Percentiles rank a stretch among this genome's conserved stretches.
phyloP scores from a whole-genome alignment of 2,888 invertebrate genomes.

The Salticus scenicus region DNA sequence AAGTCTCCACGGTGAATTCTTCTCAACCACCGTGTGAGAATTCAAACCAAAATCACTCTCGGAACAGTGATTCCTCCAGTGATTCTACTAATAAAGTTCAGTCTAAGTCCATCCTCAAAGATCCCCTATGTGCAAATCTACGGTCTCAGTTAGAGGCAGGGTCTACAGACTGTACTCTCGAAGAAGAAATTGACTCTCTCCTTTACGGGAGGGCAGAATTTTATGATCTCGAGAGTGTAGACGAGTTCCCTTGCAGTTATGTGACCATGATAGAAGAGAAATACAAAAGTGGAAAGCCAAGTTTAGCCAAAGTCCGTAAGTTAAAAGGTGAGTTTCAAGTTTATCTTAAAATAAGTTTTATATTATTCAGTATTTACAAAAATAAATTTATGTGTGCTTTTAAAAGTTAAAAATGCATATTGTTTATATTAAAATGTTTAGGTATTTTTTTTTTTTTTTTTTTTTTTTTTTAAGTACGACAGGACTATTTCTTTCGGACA shows the following conservation, averaged over 20 bases:
- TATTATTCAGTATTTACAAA: too few species aligned
- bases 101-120: slow-evolving; percentile 72
- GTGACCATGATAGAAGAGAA: slow-evolving; percentile 73
- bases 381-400: too few species aligned
- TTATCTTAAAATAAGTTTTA: too few species aligned
- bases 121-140: slow-evolving; percentile 72
- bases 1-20: slow-evolving; percentile 45
- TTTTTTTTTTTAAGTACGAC: too few species aligned
- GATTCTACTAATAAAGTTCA: slow-evolving; percentile 9
- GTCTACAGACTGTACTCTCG: slow-evolving; percentile 70
- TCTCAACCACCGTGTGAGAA: slow-evolving; percentile 15
- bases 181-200: slow-evolving; percentile 74
- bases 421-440: too few species aligned
- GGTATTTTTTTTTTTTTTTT: too few species aligned
- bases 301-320: slow-evolving; percentile 67
- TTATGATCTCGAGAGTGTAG: slow-evolving; percentile 69
- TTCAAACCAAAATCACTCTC: slow-evolving; percentile 1
- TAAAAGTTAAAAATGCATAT: too few species aligned
- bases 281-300: slow-evolving; percentile 70
- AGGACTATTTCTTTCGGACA: too few species aligned
- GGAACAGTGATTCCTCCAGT: background rate
- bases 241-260: slow-evolving; percentile 72
- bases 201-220: slow-evolving; percentile 73
- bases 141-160: slow-evolving; percentile 70
- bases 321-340: slow-evolving; percentile 59